A percentile compares a stretch with the other conserved stretches of the same genome.
Evolutionary conservation across 2,888 invertebrate genomes (phyloP).

Genomic region (Oxycera nigricornis): DNA sequence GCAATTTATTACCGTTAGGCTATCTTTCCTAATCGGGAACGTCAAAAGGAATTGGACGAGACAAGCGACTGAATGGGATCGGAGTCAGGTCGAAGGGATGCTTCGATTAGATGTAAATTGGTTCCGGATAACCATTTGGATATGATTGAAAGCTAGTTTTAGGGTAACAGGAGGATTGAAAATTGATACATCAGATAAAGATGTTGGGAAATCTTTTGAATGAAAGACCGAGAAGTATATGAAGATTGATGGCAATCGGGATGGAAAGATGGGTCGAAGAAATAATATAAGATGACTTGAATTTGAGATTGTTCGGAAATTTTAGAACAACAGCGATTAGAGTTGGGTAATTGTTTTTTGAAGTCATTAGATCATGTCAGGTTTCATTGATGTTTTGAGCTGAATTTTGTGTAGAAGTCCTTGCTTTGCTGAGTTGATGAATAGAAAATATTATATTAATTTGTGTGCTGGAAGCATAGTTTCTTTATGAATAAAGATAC

Average conservation of each 20-base stretch:
- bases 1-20: slow-evolving; percentile 25
- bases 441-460: too few relatives aligned
- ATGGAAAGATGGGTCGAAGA: too few relatives aligned
- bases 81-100: background rate
- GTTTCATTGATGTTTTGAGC: too few relatives aligned
- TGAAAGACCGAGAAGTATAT: background rate
- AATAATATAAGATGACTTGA: slow-evolving; percentile 10
- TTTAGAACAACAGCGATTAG: too few relatives aligned
- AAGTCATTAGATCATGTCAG: too few relatives aligned
- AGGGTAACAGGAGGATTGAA: background rate
- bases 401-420: too few relatives aligned
- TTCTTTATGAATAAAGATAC: too few relatives aligned
- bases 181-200: slow-evolving; percentile 6
- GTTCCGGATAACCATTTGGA: slow-evolving; percentile 30
- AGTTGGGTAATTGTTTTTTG: too few relatives aligned
- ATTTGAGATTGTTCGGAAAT: background rate
- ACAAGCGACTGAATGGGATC: background rate
- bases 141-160: slow-evolving; percentile 22
- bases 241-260: background rate
- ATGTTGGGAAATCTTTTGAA: slow-evolving; percentile 20
- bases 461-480: too few relatives aligned
- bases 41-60: background rate
- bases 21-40: slow-evolving; percentile 3
- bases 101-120: slow-evolving; percentile 33
- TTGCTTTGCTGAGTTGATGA: too few relatives aligned